Percentiles rank a stretch among this genome's conserved stretches.
These are phyloP conservation scores for Anarrhichthys ocellatus DNA, from an alignment of 2,113 vertebrate species.

Conservation along the genomic window DNA sequence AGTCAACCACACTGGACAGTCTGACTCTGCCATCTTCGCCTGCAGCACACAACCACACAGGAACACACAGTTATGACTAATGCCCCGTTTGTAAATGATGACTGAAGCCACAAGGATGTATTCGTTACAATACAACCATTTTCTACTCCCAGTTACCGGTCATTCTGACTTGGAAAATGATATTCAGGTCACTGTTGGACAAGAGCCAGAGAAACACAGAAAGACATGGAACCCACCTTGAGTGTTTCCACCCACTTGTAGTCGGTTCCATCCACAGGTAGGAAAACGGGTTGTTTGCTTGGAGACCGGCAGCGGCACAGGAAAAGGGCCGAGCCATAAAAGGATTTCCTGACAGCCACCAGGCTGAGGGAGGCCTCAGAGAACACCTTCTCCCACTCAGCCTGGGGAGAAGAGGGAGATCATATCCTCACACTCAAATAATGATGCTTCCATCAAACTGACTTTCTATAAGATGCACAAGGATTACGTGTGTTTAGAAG, in stretches of 20 bases:
- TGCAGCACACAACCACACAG: constrained; percentile 54
- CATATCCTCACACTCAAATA: not conserved
- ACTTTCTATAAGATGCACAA: not conserved
- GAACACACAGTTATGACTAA: not conserved
- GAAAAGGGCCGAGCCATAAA: constrained; percentile 91
- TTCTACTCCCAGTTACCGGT: not conserved
- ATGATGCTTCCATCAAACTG: not conserved
- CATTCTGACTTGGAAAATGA: not conserved
- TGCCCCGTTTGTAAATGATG: not conserved
- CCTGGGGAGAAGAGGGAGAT: constrained; percentile 74
- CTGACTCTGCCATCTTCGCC: constrained; percentile 79
- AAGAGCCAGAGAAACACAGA: not conserved
- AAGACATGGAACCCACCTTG: constrained; percentile 83
- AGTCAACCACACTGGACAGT: constrained; percentile 88
- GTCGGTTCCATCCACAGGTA: constrained; percentile 85
- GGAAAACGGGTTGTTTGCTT: constrained; percentile 77
- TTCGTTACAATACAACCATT: not conserved
- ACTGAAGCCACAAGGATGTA: not conserved
- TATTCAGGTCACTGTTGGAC: not conserved
- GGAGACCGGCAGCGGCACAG: constrained; percentile 83
- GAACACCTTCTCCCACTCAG: constrained; percentile 89
- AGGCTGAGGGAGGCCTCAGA: constrained; percentile 79
- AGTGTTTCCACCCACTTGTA: constrained; percentile 93
- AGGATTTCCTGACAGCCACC: constrained; percentile 88
- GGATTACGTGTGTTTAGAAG: not conserved